Evolutionary conservation across 2,797 vertebrate genomes (phyloP).

Genomic region (Streptopelia turtur): DNA sequence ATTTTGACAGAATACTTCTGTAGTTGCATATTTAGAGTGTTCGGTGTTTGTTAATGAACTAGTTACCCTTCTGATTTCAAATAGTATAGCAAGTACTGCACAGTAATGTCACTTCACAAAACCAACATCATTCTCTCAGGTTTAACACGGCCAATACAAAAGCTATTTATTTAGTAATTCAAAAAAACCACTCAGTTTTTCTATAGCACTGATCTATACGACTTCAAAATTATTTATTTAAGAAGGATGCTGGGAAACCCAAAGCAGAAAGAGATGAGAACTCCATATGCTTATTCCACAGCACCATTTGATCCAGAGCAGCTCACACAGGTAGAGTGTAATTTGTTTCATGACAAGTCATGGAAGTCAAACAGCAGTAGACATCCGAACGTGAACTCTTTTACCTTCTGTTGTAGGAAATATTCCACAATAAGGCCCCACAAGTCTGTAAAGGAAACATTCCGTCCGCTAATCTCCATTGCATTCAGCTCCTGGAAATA

Average conservation of each 20-base stretch:
- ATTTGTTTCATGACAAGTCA: neutral
- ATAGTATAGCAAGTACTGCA: neutral
- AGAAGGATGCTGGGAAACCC: neutral
- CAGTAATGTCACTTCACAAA: neutral
- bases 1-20: neutral
- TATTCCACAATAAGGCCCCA: conserved; percentile 83
- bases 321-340: neutral
- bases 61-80: neutral
- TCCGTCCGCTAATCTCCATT: conserved; percentile 62
- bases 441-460: conserved; percentile 74
- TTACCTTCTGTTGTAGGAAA: conserved; percentile 79
- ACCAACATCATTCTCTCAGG: neutral
- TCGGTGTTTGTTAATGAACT: neutral
- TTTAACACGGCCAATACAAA: neutral
- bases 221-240: neutral
- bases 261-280: neutral
- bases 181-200: neutral
- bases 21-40: neutral
- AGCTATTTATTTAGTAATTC: neutral
- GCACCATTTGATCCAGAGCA: neutral
- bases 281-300: neutral
- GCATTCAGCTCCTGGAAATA: conserved; percentile 74
- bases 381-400: neutral
- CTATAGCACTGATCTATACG: neutral
- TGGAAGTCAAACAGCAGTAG: neutral